Conservation (phyloP, 2,797 vertebrate genomes). For the Enteromius anoplus region DNA sequence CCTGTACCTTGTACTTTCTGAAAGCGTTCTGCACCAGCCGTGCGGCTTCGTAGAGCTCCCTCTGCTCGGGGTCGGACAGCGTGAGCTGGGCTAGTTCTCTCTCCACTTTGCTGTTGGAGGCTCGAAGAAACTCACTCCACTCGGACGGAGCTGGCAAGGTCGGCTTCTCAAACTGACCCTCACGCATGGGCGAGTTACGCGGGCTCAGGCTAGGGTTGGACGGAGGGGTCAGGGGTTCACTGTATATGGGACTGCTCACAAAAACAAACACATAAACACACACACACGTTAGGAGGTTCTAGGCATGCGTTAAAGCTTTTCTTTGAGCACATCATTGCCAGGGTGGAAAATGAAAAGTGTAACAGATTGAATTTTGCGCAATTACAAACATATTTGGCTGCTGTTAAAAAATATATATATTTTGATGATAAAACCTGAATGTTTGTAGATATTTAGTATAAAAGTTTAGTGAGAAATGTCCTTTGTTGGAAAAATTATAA, state of each 20-base stretch:
- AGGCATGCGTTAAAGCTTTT: background rate
- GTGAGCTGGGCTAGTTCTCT: constrained; percentile 97
- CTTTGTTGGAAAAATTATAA: background rate
- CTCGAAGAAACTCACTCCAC: constrained; percentile 97
- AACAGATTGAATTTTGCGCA: background rate
- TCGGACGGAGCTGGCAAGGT: constrained; percentile 91
- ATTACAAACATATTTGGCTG: background rate
- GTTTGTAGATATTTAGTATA: background rate
- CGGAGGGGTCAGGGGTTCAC: constrained; percentile 89
- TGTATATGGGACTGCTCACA: constrained; percentile 87
- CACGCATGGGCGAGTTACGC: constrained; percentile 85
- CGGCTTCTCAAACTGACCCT: constrained; percentile 87
- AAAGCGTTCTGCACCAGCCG: constrained; percentile 98
- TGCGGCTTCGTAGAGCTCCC: constrained; percentile 97
- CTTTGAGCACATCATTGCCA: background rate
- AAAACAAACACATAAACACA: constrained; percentile 2
- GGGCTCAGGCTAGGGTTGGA: constrained; percentile 95
- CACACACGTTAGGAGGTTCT: background rate
- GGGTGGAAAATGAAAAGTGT: background rate
- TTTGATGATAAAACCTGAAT: background rate
- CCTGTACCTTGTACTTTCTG: constrained; percentile 97
- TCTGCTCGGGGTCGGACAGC: constrained; percentile 96
- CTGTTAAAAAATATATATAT: background rate
- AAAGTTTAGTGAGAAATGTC: background rate
- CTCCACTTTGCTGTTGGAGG: constrained; percentile 97